Evolutionary conservation across 2,797 vertebrate species (phyloP), one percentile per base, ranked within the genome.

Genomic region (Falco cherrug): DNA sequence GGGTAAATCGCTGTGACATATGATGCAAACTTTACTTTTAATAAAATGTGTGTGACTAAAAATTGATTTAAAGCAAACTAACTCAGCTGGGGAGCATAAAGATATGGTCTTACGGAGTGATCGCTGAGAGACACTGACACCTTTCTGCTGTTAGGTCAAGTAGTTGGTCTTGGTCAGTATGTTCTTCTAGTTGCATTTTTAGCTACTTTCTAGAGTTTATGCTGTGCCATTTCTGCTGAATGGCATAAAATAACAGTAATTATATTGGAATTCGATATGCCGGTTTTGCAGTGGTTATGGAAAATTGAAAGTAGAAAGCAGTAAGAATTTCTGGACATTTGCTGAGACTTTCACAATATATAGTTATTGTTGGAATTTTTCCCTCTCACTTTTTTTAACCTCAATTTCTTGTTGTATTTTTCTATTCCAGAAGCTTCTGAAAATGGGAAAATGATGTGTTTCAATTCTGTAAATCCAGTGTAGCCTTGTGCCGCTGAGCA

Each of bases 71-170:
- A 78, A 37, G 70, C 24, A 48, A 74, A 12, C 13, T 26, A 24
- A 41, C 37, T 41, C 48, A 47, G 9, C n/a, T 4, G 1, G 14
- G 14, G 19, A 84, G 39, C 16, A 5, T 9, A 20, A 63, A 82
- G 53, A 7, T n/a, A 13, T 48, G 24, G 3, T 35, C 28, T 60
- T 29, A 6, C 1, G 10, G 60, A 8, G 39, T 1, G 2, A 16
- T 70, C 2, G 1, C 33, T 37, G n/a, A 43, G 24, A 54, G 35
- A 18, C 14, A 7, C 37, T 8, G 16, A 6, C 8, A 13, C 33
- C 28, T 48, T 56, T 61, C 57, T 51, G 20, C 33, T 54, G 6
- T 17, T 29, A 47, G 84, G 31, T 43, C 47, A 16, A 8, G 39
- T 45, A 35, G 3, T 7, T 87, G 57, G 82, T 24, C 15, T n/a